phyloP scores from a whole-genome alignment of 2,797 vertebrate species.

The Avahi laniger region DNA sequence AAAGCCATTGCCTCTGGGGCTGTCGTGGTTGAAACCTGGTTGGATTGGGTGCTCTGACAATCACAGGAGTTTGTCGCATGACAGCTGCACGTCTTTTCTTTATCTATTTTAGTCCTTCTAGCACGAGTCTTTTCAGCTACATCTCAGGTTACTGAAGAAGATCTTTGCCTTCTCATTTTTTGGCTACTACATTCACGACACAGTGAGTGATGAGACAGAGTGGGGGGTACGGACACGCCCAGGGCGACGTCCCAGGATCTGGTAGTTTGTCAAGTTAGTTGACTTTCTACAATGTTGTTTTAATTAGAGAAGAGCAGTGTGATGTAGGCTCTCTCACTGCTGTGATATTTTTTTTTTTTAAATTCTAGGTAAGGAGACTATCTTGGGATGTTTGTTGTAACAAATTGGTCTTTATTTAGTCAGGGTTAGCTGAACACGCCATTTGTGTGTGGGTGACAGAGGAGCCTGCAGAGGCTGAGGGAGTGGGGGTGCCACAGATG shows the following conservation, averaged over 20 bases:
- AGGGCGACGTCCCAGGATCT: background rate
- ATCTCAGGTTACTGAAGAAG: background rate
- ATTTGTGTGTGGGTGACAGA: background rate
- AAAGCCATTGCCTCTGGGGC: background rate
- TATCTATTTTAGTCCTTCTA: background rate
- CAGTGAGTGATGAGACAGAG: accelerated
- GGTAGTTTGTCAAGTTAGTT: background rate
- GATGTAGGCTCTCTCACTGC: background rate
- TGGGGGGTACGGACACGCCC: no score
- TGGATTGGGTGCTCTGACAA: background rate
- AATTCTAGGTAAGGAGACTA: background rate
- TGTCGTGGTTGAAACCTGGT: background rate
- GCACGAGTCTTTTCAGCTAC: background rate
- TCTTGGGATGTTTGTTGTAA: background rate
- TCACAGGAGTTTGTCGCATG: accelerated
- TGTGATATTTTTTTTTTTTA: background rate
- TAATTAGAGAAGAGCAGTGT: background rate
- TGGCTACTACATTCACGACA: background rate
- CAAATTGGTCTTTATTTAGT: background rate
- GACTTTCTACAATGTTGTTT: background rate
- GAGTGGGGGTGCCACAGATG: accelerated
- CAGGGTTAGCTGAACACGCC: background rate
- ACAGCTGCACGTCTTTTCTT: background rate
- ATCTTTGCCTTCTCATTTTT: background rate
- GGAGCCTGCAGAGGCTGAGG: background rate